Base-by-base conservation (phyloP, 2,113 vertebrate genomes). In the Silurus glanis region DNA sequence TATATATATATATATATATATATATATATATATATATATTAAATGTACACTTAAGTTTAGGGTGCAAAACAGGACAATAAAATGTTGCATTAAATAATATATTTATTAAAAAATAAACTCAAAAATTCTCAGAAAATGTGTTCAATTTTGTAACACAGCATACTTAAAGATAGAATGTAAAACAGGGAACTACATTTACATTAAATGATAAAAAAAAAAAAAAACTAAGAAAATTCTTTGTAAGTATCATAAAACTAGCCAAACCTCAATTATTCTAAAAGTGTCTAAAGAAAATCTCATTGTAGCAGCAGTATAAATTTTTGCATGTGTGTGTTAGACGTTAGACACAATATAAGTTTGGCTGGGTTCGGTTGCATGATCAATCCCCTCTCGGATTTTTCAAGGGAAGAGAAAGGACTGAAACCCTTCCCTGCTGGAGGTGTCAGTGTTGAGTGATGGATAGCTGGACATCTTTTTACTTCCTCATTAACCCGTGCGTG, bases 391-490 rank as follows among this genome's bases (percentile, higher is more conserved):
- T 79, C 87, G 87, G 74, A 0, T 19, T 72, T 91, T 83, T 87
- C 62, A 28, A 61, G 78, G 88, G 89, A 89, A 88, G 71, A 80
- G 81, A 37, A 62, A 53, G 76, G 19, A 67, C 86, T 92, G 67
- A 80, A 85, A 67, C 85, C 62, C 81, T 89, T 37, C 89, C 55
- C 86, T 66, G 80, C 9, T 82, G 85, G 83, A 86, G 71, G 78
- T 90, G 89, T 87, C 89, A 88, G 17, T 89, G 89, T 92, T 92
- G 92, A 94, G 91, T 94, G 93, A 95, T 94, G 93, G 94, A 94
- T 94, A 83, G 90, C 91, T 89, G 80, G 17, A 49, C 84, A 89
- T 92, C 92, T 91, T 91, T 92, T 91, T 89, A 88, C 82, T 90
- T 91, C 87, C 72, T 88, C 86, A 89, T 94, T 93, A 94, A 94